Base-by-base conservation (phyloP, 2,113 vertebrate genomes). In the Sinocyclocheilus anophthalmus region DNA sequence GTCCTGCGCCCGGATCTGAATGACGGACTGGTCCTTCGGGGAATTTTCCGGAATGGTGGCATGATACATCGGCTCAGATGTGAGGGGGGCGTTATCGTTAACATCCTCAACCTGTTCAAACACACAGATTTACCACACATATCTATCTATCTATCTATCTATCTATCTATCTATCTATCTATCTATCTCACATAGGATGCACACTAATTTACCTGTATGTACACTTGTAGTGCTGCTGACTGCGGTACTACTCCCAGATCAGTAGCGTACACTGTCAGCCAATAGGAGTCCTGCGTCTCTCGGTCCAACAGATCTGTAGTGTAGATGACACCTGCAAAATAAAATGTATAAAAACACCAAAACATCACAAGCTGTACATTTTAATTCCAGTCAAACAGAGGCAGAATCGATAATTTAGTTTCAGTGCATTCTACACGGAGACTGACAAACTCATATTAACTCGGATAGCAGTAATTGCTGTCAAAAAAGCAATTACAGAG, bases 1-100 rank as follows among this genome's bases (percentile, higher is more conserved):
- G 90, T 99, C 98, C 88, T 97, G 96, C 12, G 97, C 98, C 78
- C 96, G 96, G 84, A 99, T 97, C 91, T 98, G 97, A 91, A 99
- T 96, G 85, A 99, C 94, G 1, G 97, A 97, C 82, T 97, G 92
- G 83, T 99, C 97, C 88, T 96, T 96, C 0, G 96, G 97, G 61
- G 98, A 98, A 91, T 99, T 99, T 92, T 99, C 98, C 73, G 94
- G 91, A 85, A 99, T 81, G 0, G 92, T 91, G 3, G 97, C 96
- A 70, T 96, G 96, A 89, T 99, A 99, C 90, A 98, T 93, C 0
- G 97, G 97, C 85, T 98, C 97, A 0, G 97, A 97, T 42, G 97
- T 97, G 87, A 99, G 91, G 0, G 98, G 98, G 0, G 97, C 96
- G 0, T 99, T 99, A 93, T 99, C 98, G n/a, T 99, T 99, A 75